Evolutionary conservation across 2,797 vertebrate species (phyloP).

Genomic region (Rhinichthys osculus): DNA sequence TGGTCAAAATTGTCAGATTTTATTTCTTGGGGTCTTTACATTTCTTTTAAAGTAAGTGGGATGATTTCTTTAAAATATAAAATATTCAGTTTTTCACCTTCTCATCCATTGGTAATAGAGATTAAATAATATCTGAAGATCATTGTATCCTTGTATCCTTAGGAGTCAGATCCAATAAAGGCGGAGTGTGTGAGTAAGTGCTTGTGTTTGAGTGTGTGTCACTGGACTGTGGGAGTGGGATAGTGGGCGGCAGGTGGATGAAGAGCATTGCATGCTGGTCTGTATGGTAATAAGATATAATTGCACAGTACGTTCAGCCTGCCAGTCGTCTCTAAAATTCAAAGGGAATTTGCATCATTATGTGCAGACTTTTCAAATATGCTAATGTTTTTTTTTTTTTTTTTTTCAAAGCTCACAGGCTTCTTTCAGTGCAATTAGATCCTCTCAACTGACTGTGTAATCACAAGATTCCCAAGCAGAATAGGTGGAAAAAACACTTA

Average conservation of each 20-base stretch:
- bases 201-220: not conserved
- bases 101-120: not conserved
- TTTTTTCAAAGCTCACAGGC: slow-evolving; percentile 26
- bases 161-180: not conserved
- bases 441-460: slow-evolving; percentile 49
- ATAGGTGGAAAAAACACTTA: slow-evolving; percentile 26
- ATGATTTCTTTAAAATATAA: not conserved
- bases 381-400: slow-evolving; percentile 51
- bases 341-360: slow-evolving; percentile 58
- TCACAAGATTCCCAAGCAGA: slow-evolving; percentile 43
- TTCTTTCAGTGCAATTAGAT: slow-evolving; percentile 55
- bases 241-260: slow-evolving; percentile 42
- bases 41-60: not conserved
- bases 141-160: not conserved
- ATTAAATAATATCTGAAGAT: slow-evolving; percentile 34
- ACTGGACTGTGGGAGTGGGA: slow-evolving; percentile 24
- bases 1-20: not conserved
- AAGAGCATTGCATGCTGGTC: slow-evolving; percentile 35
- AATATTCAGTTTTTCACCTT: not conserved
- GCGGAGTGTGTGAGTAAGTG: slow-evolving; percentile 1
- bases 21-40: not conserved
- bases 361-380: slow-evolving; percentile 58
- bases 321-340: slow-evolving; percentile 51
- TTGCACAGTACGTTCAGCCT: slow-evolving; percentile 39
- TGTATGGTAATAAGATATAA: slow-evolving; percentile 59